A percentile compares a stretch with the other conserved stretches of the same genome.
Conservation (phyloP, 2,888 invertebrate genomes). For the Trissonchulus sp. region DNA sequence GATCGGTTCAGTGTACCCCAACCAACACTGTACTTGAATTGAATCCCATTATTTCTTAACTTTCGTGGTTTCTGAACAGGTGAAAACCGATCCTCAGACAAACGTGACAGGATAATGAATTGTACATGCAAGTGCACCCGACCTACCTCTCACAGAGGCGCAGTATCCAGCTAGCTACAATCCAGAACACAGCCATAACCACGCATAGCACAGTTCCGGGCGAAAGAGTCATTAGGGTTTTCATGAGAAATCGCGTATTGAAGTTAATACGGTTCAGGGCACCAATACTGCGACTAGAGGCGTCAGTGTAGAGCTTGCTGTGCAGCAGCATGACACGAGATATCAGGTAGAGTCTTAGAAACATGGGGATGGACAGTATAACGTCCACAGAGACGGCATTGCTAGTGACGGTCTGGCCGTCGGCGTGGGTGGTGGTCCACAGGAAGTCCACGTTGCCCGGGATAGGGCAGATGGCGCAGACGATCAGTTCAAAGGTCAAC, state of each 20-base stretch:
- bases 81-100: no score
- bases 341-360: slow-evolving; percentile 96
- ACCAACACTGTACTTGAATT: no score
- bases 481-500: slow-evolving; percentile 69
- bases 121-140: no score
- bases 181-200: slow-evolving; percentile 99
- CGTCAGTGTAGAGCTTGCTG: slow-evolving; percentile 98
- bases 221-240: slow-evolving; percentile 99
- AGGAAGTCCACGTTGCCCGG: slow-evolving; percentile 91
- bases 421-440: slow-evolving; percentile 91
- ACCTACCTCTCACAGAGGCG: slow-evolving; percentile 94
- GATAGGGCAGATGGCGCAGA: slow-evolving; percentile 96
- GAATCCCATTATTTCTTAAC: no score
- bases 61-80: no score
- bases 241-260: slow-evolving; percentile 82
- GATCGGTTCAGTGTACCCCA: no score
- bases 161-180: slow-evolving; percentile 97
- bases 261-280: slow-evolving; percentile 97
- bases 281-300: slow-evolving; percentile 84
- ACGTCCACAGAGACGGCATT: slow-evolving; percentile 85
- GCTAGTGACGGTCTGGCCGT: slow-evolving; percentile 57
- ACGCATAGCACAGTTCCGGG: slow-evolving; percentile 94
- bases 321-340: slow-evolving; percentile 98
- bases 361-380: slow-evolving; percentile 96
- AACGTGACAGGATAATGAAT: no score